Conservation (phyloP, 2,797 vertebrate species). For the Aulostomus chinensis region DNA sequence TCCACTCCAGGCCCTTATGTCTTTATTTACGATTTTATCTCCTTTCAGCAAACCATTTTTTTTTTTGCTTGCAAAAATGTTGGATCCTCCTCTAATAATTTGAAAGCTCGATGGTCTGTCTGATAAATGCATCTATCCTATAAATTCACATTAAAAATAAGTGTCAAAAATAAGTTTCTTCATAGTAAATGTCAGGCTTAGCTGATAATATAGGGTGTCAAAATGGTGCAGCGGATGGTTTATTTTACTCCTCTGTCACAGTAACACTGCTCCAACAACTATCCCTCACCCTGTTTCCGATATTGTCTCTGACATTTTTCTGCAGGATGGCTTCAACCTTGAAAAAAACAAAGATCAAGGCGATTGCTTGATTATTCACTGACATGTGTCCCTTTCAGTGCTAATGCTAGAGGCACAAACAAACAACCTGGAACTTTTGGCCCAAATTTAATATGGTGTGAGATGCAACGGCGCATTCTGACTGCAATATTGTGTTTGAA, state of each 20-base stretch:
- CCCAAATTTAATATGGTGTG: conserved; percentile 19
- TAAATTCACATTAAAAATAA: too few species aligned
- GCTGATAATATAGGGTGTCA: conserved; percentile 15
- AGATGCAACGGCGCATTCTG: conserved; percentile 20
- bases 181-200: conserved; percentile 54
- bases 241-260: conserved; percentile 36
- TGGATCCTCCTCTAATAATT: too few species aligned
- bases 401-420: conserved; percentile 22
- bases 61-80: too few species aligned
- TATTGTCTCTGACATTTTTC: conserved; percentile 61
- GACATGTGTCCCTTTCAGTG: conserved; percentile 42
- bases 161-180: too few species aligned
- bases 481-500: conserved; percentile 43
- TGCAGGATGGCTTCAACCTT: conserved; percentile 18
- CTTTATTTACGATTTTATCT: too few species aligned
- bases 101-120: too few species aligned
- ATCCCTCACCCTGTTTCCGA: conserved; percentile 28
- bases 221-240: conserved; percentile 26
- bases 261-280: conserved; percentile 39
- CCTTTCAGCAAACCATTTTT: too few species aligned
- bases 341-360: conserved; percentile 44
- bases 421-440: conserved; percentile 41
- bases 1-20: too few species aligned
- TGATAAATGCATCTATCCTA: too few species aligned
- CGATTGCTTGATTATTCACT: conserved; percentile 48